phyloP scores from a whole-genome alignment of 2,113 vertebrate genomes.

The Motacilla alba region DNA sequence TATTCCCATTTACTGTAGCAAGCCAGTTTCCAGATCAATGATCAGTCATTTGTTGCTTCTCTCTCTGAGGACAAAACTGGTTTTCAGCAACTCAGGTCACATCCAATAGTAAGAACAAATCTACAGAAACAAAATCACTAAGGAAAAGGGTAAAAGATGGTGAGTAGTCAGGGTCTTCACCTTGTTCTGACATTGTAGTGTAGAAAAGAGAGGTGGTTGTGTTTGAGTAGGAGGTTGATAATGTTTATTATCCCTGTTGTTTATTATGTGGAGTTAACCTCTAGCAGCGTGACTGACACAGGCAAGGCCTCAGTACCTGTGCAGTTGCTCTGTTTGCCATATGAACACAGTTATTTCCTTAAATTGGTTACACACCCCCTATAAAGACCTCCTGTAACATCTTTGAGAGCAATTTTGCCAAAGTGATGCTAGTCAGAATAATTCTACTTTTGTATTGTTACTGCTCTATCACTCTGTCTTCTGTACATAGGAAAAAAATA shows the following conservation, averaged over 20 bases:
- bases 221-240: background rate
- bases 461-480: background rate
- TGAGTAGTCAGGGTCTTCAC: background rate
- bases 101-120: background rate
- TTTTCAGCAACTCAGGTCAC: background rate
- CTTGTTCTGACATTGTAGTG: background rate
- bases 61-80: background rate
- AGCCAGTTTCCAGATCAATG: background rate
- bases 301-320: background rate
- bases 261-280: conserved; percentile 12
- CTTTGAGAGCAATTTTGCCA: background rate
- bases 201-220: background rate
- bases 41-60: background rate
- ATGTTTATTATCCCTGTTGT: conserved; percentile 3
- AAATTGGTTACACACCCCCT: background rate
- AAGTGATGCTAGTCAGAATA: background rate
- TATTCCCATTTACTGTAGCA: background rate
- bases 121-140: background rate
- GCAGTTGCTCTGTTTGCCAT: background rate
- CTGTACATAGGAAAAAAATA: background rate
- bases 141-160: background rate
- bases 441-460: background rate
- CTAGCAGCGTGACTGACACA: background rate
- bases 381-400: background rate
- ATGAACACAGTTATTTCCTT: background rate